Base-by-base conservation (phyloP, 2,797 vertebrate species). In the Echeneis naucrates region DNA sequence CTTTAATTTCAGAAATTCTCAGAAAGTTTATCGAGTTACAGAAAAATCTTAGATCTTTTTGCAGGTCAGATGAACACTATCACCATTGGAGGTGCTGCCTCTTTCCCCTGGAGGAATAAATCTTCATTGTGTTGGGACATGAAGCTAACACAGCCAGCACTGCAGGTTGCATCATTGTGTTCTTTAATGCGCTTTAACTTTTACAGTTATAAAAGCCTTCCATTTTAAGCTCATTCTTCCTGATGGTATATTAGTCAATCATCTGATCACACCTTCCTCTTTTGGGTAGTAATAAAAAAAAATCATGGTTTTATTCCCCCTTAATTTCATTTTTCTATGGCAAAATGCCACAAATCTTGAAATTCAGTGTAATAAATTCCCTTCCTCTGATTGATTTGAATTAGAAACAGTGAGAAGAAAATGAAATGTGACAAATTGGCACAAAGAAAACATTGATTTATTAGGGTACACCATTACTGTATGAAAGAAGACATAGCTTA, bases 41-140 rank as follows among this genome's bases (percentile, higher is more conserved):
- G 37, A 45, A 26, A 30, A 23, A 11, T 2, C 11, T 48, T 24
- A 11, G 48, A 12, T 6, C 3, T 16, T 61, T 45, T 2, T 35
- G 26, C 5, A 42, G 24, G 5, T 58, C 8, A 24, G 37, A n/a
- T 33, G n/a, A 69, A 45, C 27, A 51, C 47, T 4, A 1, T n/a
- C 37, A 21, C 14, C 37, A 42, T 19, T 10, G 10, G 4, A 19
- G 32, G 2, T 3, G 17, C n/a, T 26, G 24, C 53, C 27, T 27
- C 9, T 21, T 67, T 53, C 16, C 42, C 7, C 54, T 67, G 17
- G 17, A 57, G 57, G 42, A 33, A 58, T 16, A 47, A 24, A 68
- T 1, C 32, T 47, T 11, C n/a, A n/a, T n/a, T n/a, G n/a, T n/a
- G n/a, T n/a, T n/a, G n/a, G n/a, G n/a, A n/a, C n/a, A n/a, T n/a